Percentiles rank a stretch among this genome's conserved stretches.
Evolutionary conservation across 2,888 invertebrate species (phyloP).

Genomic region (Cryptus viduatorius): DNA sequence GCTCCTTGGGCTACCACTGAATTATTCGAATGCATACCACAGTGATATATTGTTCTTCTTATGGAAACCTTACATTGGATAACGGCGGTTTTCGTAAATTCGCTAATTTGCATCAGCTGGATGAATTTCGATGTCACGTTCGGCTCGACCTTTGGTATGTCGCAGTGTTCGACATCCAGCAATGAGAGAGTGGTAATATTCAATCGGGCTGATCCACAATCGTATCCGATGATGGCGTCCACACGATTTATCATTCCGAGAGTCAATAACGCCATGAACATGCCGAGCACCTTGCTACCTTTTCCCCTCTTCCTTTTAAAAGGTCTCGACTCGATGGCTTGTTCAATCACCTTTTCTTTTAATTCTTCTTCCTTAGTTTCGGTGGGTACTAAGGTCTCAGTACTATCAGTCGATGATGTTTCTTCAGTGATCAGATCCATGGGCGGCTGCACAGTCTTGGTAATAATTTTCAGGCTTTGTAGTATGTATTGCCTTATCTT

Average conservation of each 20-base stretch:
- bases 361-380: background rate
- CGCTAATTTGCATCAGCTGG: conserved; percentile 53
- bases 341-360: background rate
- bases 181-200: conserved; percentile 64
- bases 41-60: conserved; percentile 37
- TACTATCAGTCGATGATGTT: no score
- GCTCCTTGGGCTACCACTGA: conserved; percentile 11
- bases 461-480: no score
- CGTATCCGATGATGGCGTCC: conserved; percentile 48
- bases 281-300: background rate
- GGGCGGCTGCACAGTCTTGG: no score
- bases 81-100: conserved; percentile 39
- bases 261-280: background rate
- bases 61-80: conserved; percentile 63
- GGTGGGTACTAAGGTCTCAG: no score
- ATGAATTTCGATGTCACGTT: conserved; percentile 1
- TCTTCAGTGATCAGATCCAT: no score
- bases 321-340: background rate
- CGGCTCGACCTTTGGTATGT: conserved; percentile 30
- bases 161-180: conserved; percentile 57
- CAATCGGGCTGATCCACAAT: conserved; percentile 51
- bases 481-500: no score
- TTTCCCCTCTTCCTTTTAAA: background rate
- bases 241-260: background rate
- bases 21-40: conserved; percentile 58